Evolutionary conservation across 2,888 invertebrate genomes (phyloP).

Genomic region (Drosophila gaucha): DNA sequence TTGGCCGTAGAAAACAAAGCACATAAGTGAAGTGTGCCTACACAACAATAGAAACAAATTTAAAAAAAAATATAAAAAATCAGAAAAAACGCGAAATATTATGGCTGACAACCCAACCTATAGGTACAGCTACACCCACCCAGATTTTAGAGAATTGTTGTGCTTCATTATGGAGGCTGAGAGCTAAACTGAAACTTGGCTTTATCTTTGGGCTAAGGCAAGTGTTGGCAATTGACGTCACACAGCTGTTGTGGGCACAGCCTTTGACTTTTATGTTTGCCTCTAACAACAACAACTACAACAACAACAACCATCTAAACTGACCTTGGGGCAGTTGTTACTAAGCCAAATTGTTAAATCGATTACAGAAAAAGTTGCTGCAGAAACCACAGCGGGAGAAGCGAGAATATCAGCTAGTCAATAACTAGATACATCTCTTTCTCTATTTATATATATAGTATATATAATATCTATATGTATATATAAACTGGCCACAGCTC

Average conservation of each 20-base stretch:
- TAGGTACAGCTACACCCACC: constrained; percentile 29
- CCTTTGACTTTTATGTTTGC: constrained; percentile 63
- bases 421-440: constrained; percentile 27
- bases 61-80: constrained; percentile 9
- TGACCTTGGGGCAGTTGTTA: constrained; percentile 45
- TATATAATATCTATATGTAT: constrained; percentile 2
- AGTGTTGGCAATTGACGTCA: constrained; percentile 59
- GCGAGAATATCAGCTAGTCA: constrained; percentile 54
- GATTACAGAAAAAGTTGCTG: constrained; percentile 59
- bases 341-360: constrained; percentile 67
- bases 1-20: constrained; percentile 18
- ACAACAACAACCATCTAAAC: constrained; percentile 11
- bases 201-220: constrained; percentile 18
- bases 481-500: not conserved
- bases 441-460: constrained; percentile 1
- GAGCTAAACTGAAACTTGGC: constrained; percentile 23
- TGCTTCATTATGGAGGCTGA: constrained; percentile 13
- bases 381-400: constrained; percentile 31
- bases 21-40: constrained; percentile 15
- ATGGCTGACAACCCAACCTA: not conserved
- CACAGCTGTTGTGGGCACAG: constrained; percentile 41
- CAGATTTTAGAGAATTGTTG: constrained; percentile 1
- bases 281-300: constrained; percentile 24
- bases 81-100: not conserved
- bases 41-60: not conserved